Evolutionary conservation across 2,113 vertebrate species (phyloP).

Genomic region (human (Homo sapiens)): GRCh38 chr4:37978001-37978500

Average conservation of each 20-base stretch:
- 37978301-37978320: not conserved
- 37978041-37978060: not conserved
- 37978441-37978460: not conserved
- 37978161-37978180: not conserved
- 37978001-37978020: not conserved
- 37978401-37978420: not conserved
- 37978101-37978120: not conserved
- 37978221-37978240: not conserved
- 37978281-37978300: not conserved
- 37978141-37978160: not conserved
- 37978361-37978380: too few species aligned
- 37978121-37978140: not conserved
- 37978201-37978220: not conserved
- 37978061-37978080: not conserved
- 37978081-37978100: not conserved
- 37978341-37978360: accelerated
- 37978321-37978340: not conserved
- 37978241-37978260: accelerated
- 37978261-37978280: not conserved
- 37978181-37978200: not conserved
- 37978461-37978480: not conserved
- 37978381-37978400: not conserved
- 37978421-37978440: not conserved
- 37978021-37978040: not conserved
- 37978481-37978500: not conserved